Conservation (phyloP, 1,140 invertebrate genomes). For the Caenorhabditis elegans region WBcel235 BX284603.4:4418001-4418500, state of each 20-base stretch:
- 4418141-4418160: no score
- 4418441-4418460: not conserved
- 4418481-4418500: not conserved
- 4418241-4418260: not conserved
- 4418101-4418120: no score
- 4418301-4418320: not conserved
- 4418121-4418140: no score
- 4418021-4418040: not conserved
- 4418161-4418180: not conserved
- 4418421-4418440: not conserved
- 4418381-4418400: not conserved
- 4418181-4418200: no score
- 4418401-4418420: not conserved
- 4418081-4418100: not conserved
- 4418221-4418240: not conserved
- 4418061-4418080: conserved; percentile 25
- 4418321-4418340: not conserved
- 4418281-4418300: not conserved
- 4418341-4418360: not conserved
- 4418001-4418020: conserved; percentile 53
- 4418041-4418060: not conserved
- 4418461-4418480: not conserved
- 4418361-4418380: not conserved
- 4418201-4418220: conserved; percentile 23
- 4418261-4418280: not conserved